Evolutionary conservation across 2,888 invertebrate genomes (phyloP), one percentile per base, ranked within the genome.

Genomic region (Idaea biselata): DNA sequence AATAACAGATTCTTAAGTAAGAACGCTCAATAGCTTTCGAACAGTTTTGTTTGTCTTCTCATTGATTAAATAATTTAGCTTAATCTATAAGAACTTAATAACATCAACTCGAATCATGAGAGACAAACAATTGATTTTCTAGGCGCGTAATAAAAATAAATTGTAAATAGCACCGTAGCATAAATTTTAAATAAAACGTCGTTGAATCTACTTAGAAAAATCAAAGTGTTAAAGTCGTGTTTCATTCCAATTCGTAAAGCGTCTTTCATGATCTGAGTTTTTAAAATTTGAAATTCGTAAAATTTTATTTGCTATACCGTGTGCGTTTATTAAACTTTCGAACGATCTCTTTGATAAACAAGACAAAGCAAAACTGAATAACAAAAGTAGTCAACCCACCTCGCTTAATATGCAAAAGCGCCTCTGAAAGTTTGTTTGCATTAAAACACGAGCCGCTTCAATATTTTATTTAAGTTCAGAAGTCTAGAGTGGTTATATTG

Each of bases 371-470:
- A 90, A 91, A 88, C 87, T 91, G 89, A 91, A 86, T 83, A 86
- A 87, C 75, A 86, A 84, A 88, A 87, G 92, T 92, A 92, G 92
- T 87, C 89, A 89, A 91, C 91, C 92, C 92, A 92, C 92, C 92
- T 92, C 91, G 92, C 92, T 92, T 92, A 86, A 91, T 92, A 92
- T 91, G 92, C 92, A 92, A 92, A 90, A 86, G 91, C 90, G 92
- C 92, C 92, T 92, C 89, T 79, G 87, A 88, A 91, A 91, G 91
- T 92, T 92, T 92, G 91, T 92, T 92, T 92, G 92, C 92, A 92
- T 92, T 92, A 91, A 89, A 92, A 92, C 92, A 92, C 92, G 87
- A 91, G 91, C 91, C 92, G 92, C 92, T 92, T 92, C 86, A 91
- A 89, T 89, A 89, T 92, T 92, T 92, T 91, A 80, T 92, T 92